Evolutionary conservation across 1,140 invertebrate species (phyloP).

Genomic region (Polypedilum vanderplanki): DNA sequence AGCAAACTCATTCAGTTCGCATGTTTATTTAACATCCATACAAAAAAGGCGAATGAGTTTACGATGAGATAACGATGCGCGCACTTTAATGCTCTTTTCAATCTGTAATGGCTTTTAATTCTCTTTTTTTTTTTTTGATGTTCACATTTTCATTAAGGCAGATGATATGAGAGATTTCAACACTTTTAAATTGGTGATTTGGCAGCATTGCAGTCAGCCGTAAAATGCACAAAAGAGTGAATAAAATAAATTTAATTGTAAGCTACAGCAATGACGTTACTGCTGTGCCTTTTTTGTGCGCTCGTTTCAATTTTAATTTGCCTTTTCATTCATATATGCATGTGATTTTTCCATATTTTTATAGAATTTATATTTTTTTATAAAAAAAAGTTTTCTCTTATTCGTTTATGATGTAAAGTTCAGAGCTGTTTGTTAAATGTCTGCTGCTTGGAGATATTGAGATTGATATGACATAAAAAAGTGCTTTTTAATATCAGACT

Average conservation of each 20-base stretch:
- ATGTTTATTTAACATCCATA: too few species aligned
- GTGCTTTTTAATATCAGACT: neutral
- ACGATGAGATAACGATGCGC: neutral
- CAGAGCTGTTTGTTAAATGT: neutral
- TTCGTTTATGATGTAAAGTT: conserved; percentile 9
- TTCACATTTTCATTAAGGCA: conserved; percentile 12
- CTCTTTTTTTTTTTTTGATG: neutral
- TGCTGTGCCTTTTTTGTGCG: neutral
- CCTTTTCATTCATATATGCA: neutral
- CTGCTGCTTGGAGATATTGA: neutral
- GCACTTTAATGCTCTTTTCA: neutral
- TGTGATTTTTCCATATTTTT: neutral
- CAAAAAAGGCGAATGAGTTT: too few species aligned
- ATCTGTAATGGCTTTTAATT: neutral
- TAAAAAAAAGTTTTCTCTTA: neutral
- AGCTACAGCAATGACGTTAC: neutral
- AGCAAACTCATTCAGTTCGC: too few species aligned
- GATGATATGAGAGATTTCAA: conserved; percentile 18
- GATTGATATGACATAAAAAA: conserved; percentile 26
- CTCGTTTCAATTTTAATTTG: conserved; percentile 19
- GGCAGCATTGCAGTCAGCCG: neutral
- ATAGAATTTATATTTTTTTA: neutral
- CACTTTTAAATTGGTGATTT: neutral
- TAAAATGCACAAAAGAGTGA: neutral
- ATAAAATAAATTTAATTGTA: conserved; percentile 15